Percentiles rank a stretch among this genome's conserved stretches.
phyloP scores from a whole-genome alignment of 1,140 invertebrate genomes.

The Pomacea maculata region DNA sequence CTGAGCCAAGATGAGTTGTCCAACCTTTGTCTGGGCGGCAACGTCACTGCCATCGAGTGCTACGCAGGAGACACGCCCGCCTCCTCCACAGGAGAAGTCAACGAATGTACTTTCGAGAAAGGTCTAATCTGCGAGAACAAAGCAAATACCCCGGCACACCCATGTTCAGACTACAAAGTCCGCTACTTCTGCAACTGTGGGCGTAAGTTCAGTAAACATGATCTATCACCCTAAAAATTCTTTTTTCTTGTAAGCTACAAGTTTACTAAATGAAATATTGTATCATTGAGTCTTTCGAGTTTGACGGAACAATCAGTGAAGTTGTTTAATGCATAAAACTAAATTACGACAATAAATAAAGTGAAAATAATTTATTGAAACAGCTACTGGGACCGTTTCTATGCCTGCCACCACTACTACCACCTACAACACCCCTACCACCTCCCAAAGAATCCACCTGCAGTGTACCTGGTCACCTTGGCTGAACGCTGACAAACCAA shows the following conservation, averaged over 20 bases:
- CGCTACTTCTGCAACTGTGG: conserved; percentile 61
- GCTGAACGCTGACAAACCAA: conserved; percentile 55
- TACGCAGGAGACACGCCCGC: conserved; percentile 27
- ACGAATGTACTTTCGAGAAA: conserved; percentile 35
- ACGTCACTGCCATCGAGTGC: conserved; percentile 48
- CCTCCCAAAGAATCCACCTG: conserved; percentile 1
- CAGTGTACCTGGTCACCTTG: conserved; percentile 51
- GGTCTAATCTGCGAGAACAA: conserved; percentile 43
- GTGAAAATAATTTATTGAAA: too few species aligned
- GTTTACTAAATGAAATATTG: too few species aligned
- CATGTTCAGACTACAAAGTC: conserved; percentile 64
- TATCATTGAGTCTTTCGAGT: too few species aligned
- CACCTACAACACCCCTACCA: too few species aligned
- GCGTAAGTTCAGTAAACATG: conserved; percentile 23
- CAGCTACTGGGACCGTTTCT: too few species aligned
- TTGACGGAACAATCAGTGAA: too few species aligned
- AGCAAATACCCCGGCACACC: conserved; percentile 39
- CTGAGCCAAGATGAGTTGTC: conserved; percentile 34
- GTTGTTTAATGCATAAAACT: too few species aligned
- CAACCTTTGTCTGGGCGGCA: conserved; percentile 44
- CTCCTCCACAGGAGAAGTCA: conserved; percentile 35
- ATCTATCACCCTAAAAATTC: too few species aligned
- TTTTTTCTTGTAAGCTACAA: too few species aligned
- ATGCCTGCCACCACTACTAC: too few species aligned
- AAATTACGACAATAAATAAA: too few species aligned